These are phyloP conservation scores for Acanthurus tractus DNA, from an alignment of 2,797 vertebrate species.

Conservation along the genomic window DNA sequence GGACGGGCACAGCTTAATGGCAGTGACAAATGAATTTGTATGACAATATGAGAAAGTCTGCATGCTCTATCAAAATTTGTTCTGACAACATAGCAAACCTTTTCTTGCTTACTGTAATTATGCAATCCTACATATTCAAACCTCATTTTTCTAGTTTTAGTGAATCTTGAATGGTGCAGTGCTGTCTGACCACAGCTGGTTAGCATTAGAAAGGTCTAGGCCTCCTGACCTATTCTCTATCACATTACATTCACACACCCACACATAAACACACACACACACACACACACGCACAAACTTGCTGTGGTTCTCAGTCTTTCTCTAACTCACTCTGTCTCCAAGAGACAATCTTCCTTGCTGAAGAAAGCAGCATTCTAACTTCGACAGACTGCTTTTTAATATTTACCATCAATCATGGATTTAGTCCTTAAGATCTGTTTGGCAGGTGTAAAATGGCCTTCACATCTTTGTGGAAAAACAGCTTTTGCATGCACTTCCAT, in stretches of 20 bases:
- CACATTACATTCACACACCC: constrained; percentile 11
- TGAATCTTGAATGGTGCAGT: background rate
- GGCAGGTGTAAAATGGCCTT: constrained; percentile 1
- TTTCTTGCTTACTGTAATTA: background rate
- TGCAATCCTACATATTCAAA: background rate
- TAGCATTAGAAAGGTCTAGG: constrained; percentile 6
- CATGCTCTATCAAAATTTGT: background rate
- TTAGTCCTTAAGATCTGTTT: constrained; percentile 10
- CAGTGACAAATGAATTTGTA: no score
- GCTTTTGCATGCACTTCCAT: background rate
- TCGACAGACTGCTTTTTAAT: constrained; percentile 22
- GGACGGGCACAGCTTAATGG: no score
- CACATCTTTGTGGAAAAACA: background rate
- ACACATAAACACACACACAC: constrained; percentile 9
- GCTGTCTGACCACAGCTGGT: constrained; percentile 13
- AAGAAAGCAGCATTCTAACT: constrained; percentile 16
- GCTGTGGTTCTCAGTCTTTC: background rate
- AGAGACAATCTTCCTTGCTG: constrained; percentile 15
- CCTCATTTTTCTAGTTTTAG: background rate
- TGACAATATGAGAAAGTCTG: no score
- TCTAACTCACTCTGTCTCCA: constrained; percentile 4
- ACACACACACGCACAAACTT: background rate
- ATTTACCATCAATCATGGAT: constrained; percentile 14
- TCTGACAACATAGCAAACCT: background rate
- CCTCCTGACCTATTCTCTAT: constrained; percentile 13